Evolutionary conservation across 1,140 invertebrate species (phyloP).

Genomic region (Phymorhynchus buccinoides): DNA sequence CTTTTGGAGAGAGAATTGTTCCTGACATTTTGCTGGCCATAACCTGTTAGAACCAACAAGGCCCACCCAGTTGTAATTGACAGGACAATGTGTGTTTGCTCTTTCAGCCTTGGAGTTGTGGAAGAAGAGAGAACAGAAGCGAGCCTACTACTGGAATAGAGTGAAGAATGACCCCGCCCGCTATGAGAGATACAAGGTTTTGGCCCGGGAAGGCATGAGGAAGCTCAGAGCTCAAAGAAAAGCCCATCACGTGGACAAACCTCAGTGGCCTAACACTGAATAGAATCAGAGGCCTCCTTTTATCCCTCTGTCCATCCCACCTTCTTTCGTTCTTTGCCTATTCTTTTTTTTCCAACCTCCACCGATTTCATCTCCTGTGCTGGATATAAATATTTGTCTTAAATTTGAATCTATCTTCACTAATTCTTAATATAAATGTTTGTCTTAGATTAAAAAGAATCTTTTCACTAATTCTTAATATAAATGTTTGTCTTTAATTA

Average conservation of each 20-base stretch:
- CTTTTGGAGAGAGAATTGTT: too few species aligned
- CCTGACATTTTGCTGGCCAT: too few species aligned
- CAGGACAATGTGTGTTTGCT: background rate
- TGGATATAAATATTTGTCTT: too few species aligned
- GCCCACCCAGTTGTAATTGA: background rate
- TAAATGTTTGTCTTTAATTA: too few species aligned
- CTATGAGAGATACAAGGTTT: slow-evolving; percentile 1
- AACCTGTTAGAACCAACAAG: background rate
- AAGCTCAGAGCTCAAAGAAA: slow-evolving; percentile 1
- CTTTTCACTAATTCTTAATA: too few species aligned
- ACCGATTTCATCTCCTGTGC: too few species aligned
- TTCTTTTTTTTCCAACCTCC: background rate
- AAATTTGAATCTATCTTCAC: too few species aligned
- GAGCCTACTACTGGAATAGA: background rate
- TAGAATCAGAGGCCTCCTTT: too few species aligned
- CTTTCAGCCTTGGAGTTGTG: background rate
- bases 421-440: too few species aligned
- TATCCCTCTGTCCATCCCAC: background rate
- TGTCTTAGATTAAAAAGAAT: too few species aligned
- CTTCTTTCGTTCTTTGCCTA: background rate
- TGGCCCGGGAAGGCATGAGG: slow-evolving; percentile 17
- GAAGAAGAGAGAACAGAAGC: background rate
- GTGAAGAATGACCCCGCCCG: background rate
- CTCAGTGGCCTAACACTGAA: background rate
- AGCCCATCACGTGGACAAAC: background rate